phyloP scores from a whole-genome alignment of 2,113 vertebrate genomes.

The Bombycilla garrulus region DNA sequence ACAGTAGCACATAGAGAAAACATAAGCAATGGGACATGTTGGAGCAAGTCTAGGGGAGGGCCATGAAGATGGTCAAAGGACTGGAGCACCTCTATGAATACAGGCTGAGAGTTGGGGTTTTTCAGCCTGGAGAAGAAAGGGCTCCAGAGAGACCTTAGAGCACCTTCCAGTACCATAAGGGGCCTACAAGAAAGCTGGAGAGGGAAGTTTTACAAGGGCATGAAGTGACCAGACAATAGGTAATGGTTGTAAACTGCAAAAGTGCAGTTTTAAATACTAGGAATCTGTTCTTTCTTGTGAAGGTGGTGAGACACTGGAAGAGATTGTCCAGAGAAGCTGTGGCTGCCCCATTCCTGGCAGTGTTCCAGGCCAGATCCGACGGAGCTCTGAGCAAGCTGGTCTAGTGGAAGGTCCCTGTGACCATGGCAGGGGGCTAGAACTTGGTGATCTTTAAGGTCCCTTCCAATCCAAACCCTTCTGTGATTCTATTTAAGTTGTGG shows the following conservation, averaged over 20 bases:
- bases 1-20: constrained; percentile 10
- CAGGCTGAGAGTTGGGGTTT: not conserved
- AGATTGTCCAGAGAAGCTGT: not conserved
- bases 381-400: not conserved
- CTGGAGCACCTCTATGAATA: not conserved
- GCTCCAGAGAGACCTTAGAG: not conserved
- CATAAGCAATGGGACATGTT: not conserved
- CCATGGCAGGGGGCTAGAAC: not conserved
- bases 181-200: not conserved
- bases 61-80: not conserved
- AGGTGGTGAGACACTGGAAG: not conserved
- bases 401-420: not conserved
- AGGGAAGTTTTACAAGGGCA: not conserved
- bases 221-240: not conserved
- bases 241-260: not conserved
- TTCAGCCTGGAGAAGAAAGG: not conserved
- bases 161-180: not conserved
- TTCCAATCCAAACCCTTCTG: not conserved
- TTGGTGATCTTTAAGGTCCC: not conserved
- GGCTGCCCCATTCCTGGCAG: not conserved
- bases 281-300: not conserved
- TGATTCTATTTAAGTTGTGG: not conserved
- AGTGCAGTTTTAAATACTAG: not conserved
- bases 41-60: not conserved
- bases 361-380: not conserved